These are phyloP conservation scores for Percopsis omiscomaycus DNA, from an alignment of 2,797 vertebrate species.

Conservation along the genomic window DNA sequence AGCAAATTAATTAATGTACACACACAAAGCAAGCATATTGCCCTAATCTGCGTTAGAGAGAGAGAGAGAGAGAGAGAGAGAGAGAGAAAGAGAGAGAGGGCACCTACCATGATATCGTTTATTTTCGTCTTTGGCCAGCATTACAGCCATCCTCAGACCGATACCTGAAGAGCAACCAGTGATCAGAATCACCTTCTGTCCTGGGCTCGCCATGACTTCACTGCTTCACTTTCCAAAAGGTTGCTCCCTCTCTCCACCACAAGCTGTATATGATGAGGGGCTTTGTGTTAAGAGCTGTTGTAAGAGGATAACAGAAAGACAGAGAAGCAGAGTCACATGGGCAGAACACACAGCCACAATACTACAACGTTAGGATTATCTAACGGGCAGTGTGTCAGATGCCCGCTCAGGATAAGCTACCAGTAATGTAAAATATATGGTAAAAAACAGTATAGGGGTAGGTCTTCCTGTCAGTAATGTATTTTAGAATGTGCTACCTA, in stretches of 20 bases:
- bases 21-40: too few species aligned
- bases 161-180: slow-evolving; percentile 90
- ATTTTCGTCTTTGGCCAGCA: slow-evolving; percentile 82
- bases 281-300: slow-evolving; percentile 32
- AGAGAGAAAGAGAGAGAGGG: not conserved
- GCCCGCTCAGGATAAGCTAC: not conserved
- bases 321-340: slow-evolving; percentile 54
- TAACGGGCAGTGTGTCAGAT: not conserved
- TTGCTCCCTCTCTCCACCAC: not conserved
- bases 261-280: slow-evolving; percentile 35
- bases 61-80: too few species aligned
- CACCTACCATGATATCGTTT: slow-evolving; percentile 82
- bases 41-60: too few species aligned
- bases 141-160: slow-evolving; percentile 83
- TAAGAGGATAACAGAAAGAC: slow-evolving; percentile 65
- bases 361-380: slow-evolving; percentile 47
- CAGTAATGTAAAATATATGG: too few species aligned
- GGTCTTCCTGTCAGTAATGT: too few species aligned
- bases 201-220: slow-evolving; percentile 67
- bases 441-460: too few species aligned
- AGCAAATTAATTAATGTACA: too few species aligned
- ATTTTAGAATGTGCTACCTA: too few species aligned
- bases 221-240: slow-evolving; percentile 3
- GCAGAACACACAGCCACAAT: not conserved
- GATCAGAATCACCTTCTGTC: slow-evolving; percentile 84